Conservation (phyloP, 2,113 vertebrate species). For the Ascaphus truei region DNA sequence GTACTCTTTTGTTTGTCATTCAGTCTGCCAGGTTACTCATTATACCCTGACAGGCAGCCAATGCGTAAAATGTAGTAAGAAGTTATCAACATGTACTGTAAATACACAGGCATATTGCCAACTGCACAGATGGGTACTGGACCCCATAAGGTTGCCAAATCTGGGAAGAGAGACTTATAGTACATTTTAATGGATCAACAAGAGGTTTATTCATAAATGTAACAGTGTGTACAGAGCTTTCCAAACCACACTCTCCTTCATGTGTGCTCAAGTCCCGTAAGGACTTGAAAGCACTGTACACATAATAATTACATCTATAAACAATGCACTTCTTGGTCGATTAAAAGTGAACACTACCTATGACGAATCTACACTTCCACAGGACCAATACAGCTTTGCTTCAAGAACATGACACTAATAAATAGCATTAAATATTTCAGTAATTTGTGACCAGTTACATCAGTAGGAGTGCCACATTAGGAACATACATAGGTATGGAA, state of each 20-base stretch:
- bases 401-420: no score
- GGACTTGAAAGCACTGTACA: not conserved
- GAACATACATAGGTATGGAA: no score
- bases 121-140: not conserved
- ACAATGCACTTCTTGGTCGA: not conserved
- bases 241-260: not conserved
- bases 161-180: not conserved
- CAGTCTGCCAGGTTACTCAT: no score
- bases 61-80: no score
- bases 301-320: not conserved
- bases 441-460: no score
- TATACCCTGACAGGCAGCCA: no score
- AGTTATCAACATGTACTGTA: no score
- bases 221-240: not conserved
- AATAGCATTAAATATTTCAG: no score
- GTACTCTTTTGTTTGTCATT: not conserved
- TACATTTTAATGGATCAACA: not conserved
- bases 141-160: not conserved
- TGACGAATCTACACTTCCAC: not conserved
- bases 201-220: not conserved
- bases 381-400: not conserved
- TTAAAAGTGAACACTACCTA: not conserved
- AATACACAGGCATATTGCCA: not conserved
- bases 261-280: not conserved
- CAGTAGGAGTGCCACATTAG: no score